Conservation (phyloP, 2,888 invertebrate genomes). For the Dynastes tityus region DNA sequence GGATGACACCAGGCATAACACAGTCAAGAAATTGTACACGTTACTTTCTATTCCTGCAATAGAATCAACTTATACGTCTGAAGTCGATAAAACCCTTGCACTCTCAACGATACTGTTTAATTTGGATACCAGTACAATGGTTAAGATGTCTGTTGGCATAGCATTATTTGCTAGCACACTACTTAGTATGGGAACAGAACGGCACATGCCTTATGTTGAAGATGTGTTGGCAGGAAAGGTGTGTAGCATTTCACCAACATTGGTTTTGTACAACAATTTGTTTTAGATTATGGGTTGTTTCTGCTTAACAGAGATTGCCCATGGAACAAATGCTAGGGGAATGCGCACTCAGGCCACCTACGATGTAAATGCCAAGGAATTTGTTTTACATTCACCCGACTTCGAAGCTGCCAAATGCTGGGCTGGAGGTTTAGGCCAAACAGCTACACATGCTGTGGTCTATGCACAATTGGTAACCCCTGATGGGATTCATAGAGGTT, state of each 20-base stretch:
- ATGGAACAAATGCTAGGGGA: constrained; percentile 91
- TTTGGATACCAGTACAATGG: constrained; percentile 76
- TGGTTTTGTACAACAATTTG: background rate
- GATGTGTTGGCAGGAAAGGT: constrained; percentile 59
- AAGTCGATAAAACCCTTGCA: constrained; percentile 44
- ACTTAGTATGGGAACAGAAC: constrained; percentile 76
- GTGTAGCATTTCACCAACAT: constrained; percentile 11
- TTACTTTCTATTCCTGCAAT: constrained; percentile 41
- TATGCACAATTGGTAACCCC: constrained; percentile 91
- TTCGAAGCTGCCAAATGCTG: constrained; percentile 89
- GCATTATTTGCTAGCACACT: constrained; percentile 79
- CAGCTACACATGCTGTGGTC: constrained; percentile 89
- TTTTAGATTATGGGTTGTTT: constrained; percentile 80
- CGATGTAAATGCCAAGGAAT: constrained; percentile 79
- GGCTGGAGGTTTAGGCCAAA: constrained; percentile 86
- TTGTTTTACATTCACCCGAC: constrained; percentile 83
- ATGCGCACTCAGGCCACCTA: constrained; percentile 91
- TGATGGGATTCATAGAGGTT: constrained; percentile 85
- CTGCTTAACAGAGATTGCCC: constrained; percentile 91
- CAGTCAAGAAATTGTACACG: constrained; percentile 47
- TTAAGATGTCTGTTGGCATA: constrained; percentile 78
- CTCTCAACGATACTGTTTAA: constrained; percentile 73
- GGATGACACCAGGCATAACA: constrained; percentile 50
- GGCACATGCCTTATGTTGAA: constrained; percentile 74
- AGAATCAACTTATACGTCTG: constrained; percentile 13